Conservation (phyloP, 2,113 vertebrate species). For the Plectropomus leopardus region DNA sequence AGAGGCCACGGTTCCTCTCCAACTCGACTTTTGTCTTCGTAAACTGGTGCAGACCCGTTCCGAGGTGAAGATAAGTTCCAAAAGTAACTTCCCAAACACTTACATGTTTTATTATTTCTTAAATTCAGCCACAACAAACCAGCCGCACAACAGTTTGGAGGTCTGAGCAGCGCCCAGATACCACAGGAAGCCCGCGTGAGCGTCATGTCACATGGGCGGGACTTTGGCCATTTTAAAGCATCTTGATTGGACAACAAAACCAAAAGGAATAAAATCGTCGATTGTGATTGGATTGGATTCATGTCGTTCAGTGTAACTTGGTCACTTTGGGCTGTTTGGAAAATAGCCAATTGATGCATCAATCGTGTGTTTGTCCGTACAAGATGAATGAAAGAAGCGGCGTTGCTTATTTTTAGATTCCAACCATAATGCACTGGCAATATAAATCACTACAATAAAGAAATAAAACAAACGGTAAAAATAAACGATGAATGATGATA, state of each 20-base stretch:
- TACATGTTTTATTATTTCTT: neutral
- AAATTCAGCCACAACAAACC: neutral
- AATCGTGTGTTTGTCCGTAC: rapidly evolving
- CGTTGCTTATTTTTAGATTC: neutral
- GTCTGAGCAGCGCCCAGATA: slow-evolving; percentile 53
- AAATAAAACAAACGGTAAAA: too few species aligned
- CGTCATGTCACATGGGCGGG: slow-evolving; percentile 65
- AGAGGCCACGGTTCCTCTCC: neutral
- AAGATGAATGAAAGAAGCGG: slow-evolving; percentile 22
- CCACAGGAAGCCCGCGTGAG: slow-evolving; percentile 82
- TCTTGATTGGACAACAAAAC: slow-evolving; percentile 61
- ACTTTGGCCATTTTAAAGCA: neutral
- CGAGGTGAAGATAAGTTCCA: neutral
- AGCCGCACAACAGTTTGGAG: slow-evolving; percentile 13
- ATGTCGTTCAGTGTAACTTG: slow-evolving; percentile 21
- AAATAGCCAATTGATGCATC: slow-evolving; percentile 15
- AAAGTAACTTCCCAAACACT: slow-evolving; percentile 6
- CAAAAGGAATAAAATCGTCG: neutral
- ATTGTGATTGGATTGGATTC: slow-evolving; percentile 8
- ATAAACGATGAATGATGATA: neutral
- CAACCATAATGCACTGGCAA: neutral
- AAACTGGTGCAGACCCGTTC: neutral
- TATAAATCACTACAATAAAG: neutral
- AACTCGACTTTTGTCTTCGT: neutral
- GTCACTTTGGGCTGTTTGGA: neutral